Base-by-base conservation (phyloP, 2,113 vertebrate genomes). In the Zootoca vivipara region DNA sequence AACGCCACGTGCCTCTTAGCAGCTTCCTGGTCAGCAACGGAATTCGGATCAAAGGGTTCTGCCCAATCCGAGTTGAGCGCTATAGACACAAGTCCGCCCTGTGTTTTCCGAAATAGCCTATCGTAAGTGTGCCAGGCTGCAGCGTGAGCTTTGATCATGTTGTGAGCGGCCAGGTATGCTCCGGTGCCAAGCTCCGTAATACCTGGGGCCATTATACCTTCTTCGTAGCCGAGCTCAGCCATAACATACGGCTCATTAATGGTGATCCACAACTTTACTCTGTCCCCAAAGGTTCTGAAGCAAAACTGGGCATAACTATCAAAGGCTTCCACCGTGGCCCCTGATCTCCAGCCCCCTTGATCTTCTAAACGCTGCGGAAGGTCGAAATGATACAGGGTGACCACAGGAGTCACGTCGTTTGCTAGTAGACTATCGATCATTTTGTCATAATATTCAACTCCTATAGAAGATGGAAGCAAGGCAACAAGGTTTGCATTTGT, bases 181-280 rank as follows among this genome's bases (percentile, higher is more conserved):
- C 96, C 95, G 3, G n/a, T 94, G 56, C 96, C 97, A 26, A 89
- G 85, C 46, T 96, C 95, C 87, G 93, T 92, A 3, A 97, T 22
- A 16, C 96, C 96, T 4, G 97, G 97, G 18, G 96, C 95, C 89
- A 96, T 95, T 22, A 81, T 0, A 46, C 93, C 95, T 1, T 96
- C 84, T 69, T 97, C 97, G 35, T 97, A 96, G 5, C 93, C 94
- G 46, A 95, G 5, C 77, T 95, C 83, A 89, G 97, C 95, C 65
- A 95, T 91, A 9, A 96, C 2, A 18, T 97, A 95, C 0, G 97
- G 96, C 82, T 98, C 97, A 67, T 98, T 98, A 88, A 98, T 91
- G 7, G 97, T 97, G 90, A 98, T 93, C 98, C 98, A 98, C 3
- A 97, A 93, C 92, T 97, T 98, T 73, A 98, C 95, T 7, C 95